Base-by-base conservation (phyloP, 2,888 invertebrate genomes). In the Polydrusus pterygomalis region DNA sequence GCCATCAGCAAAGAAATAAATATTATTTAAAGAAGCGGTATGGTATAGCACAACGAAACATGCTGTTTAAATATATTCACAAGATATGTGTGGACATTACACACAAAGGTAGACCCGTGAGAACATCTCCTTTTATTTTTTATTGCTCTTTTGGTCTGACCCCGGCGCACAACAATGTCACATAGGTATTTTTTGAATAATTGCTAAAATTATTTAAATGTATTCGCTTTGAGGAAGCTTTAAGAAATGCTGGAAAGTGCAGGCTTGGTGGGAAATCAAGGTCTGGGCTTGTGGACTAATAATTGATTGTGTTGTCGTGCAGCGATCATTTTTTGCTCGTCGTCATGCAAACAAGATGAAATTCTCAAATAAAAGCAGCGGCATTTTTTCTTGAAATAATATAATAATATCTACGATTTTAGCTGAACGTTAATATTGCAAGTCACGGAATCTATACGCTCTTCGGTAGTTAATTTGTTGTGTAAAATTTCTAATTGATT, bases 31-130 rank as follows among this genome's bases (percentile, higher is more conserved):
- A 74, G 74, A 74, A 74, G 74, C 74, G 74, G 74, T 74, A 75
- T 60, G 51, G 74, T 74, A 75, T 60, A 47, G 64, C 68, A 77
- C 79, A 84, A 83, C 83, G 83, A 83, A 83, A 83, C 84, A 80
- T 82, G 84, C 81, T 85, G 81, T 80, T 80, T 81, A 83, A 83
- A 83, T 84, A 84, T 80, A 77, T 77, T 82, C 81, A 83, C 81
- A 82, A 81, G 81, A 82, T 82, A 74, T 77, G 84, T 77, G 84
- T 85, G 84, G 85, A 85, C 85, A 83, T 81, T 85, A 82, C 79
- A 80, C 79, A 82, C 81, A 83, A 83, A 84, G 84, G 85, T 84
- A 84, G 81, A 84, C 86, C 86, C 87, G 87, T 87, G 87, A 86
- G 87, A 87, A 86, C 82, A 81, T 82, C 81, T 82, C 81, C 80